Base-by-base conservation (phyloP, 2,888 invertebrate genomes). In the Trypoxylon attenuatum region DNA sequence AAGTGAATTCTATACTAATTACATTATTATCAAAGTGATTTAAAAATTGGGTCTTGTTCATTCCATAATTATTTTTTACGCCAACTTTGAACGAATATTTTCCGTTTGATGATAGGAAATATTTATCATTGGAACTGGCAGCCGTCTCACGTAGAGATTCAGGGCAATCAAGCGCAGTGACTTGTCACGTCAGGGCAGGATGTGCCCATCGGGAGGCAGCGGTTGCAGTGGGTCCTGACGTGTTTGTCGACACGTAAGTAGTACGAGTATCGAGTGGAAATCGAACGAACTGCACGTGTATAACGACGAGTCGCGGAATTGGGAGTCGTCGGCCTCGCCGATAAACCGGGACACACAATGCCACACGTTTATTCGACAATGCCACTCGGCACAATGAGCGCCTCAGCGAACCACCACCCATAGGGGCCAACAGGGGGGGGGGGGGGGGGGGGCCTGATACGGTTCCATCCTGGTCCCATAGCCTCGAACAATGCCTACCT, bases 351-450 rank as follows among this genome's bases (percentile, higher is more conserved):
- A 54, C n/a, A n/a, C 66, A 83, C 82, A 83, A 83, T 81, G 71
- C 66, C 50, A 71, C 71, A 77, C 75, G 69, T 83, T 83, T 82
- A 81, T 79, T 81, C 77, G 79, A 83, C 81, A 81, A 82, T 82
- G 75, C 77, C 76, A 80, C 77, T 83, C 72, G 78, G 77, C 80
- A 82, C 82, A 81, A 81, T 81, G 77, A 76, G 73, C 54, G 68
- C 54, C 52, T 60, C 8, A 27, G 27, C n/a, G 27, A 27, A n/a
- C 6, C 6, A n/a, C 2, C 1, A n/a, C 8, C 27, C n/a, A 2
- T 2, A 3, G 13, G 33, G 13, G 33, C n/a, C 3, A 33, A n/a
- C n/a, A 33, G 33, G 4, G 33, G 33, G 33, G 33, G 33, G 33
- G 33, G 33, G 13, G 33, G n/a, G 4, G 33, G 33, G 4, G 33